These are phyloP conservation scores for Nannospalax galili DNA, from an alignment of 2,113 vertebrate species.

Conservation along the genomic window DNA sequence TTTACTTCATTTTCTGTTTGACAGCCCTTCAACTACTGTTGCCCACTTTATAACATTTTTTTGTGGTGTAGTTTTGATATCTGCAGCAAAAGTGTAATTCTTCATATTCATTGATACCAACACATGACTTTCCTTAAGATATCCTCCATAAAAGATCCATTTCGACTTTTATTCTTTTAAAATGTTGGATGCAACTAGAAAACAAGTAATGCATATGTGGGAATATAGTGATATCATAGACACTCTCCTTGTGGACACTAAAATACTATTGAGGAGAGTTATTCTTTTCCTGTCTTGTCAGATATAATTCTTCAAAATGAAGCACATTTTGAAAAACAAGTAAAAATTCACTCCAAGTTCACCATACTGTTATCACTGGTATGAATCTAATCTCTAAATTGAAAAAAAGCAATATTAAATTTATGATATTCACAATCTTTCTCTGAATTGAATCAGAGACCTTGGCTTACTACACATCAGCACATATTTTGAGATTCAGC, in stretches of 20 bases:
- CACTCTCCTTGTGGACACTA: background rate
- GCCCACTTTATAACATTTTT: background rate
- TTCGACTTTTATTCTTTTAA: constrained; percentile 32
- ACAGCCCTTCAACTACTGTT: background rate
- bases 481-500: background rate
- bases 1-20: background rate
- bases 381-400: background rate
- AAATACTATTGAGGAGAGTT: background rate
- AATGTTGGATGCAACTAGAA: background rate
- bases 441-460: background rate
- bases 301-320: background rate
- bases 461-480: background rate
- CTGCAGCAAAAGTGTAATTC: background rate
- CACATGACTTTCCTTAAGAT: background rate
- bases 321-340: background rate
- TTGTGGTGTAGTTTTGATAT: background rate
- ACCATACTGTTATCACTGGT: background rate
- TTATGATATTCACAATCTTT: background rate
- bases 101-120: background rate
- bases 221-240: background rate
- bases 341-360: background rate
- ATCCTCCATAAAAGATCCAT: background rate
- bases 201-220: background rate
- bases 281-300: background rate
- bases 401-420: background rate